These are phyloP conservation scores for Erinaceus europaeus DNA, from an alignment of 2,113 vertebrate species.

Conservation along the genomic window DNA sequence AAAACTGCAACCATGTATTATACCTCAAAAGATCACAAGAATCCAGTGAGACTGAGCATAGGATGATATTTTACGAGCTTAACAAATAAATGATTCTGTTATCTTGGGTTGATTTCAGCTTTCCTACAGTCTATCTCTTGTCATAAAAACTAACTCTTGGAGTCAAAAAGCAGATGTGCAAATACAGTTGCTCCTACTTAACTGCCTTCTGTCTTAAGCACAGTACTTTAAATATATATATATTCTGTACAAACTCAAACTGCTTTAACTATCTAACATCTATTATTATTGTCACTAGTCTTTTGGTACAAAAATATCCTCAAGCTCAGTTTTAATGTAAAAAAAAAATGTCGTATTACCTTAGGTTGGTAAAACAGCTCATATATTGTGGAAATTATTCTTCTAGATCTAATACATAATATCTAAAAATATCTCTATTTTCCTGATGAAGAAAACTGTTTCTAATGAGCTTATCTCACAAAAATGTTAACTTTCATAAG, in stretches of 20 bases:
- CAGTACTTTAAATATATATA: too few species aligned
- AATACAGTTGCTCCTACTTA: constrained; percentile 30
- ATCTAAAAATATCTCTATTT: constrained; percentile 22
- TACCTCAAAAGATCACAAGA: not conserved
- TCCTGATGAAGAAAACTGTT: constrained; percentile 26
- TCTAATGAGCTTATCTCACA: constrained; percentile 11
- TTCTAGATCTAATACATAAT: constrained; percentile 1
- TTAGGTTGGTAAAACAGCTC: too few species aligned
- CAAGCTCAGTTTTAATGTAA: constrained; percentile 1
- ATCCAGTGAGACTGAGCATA: not conserved
- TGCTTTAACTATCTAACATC: constrained; percentile 37
- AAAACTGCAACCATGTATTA: not conserved
- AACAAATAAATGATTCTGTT: not conserved
- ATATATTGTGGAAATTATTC: constrained; percentile 32
- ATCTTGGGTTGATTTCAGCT: not conserved
- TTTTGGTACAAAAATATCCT: not conserved
- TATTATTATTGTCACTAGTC: not conserved
- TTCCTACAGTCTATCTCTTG: not conserved
- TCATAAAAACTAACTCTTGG: not conserved
- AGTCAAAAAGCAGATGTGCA: constrained; percentile 5
- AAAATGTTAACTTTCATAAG: not conserved
- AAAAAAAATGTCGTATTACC: not conserved
- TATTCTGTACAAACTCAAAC: too few species aligned
- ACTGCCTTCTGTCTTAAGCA: constrained; percentile 5
- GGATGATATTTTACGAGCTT: not conserved